Percentiles rank a stretch among this genome's conserved stretches.
These are phyloP conservation scores for Drosophila watanabei DNA, from an alignment of 1,140 invertebrate species.

Conservation along the genomic window DNA sequence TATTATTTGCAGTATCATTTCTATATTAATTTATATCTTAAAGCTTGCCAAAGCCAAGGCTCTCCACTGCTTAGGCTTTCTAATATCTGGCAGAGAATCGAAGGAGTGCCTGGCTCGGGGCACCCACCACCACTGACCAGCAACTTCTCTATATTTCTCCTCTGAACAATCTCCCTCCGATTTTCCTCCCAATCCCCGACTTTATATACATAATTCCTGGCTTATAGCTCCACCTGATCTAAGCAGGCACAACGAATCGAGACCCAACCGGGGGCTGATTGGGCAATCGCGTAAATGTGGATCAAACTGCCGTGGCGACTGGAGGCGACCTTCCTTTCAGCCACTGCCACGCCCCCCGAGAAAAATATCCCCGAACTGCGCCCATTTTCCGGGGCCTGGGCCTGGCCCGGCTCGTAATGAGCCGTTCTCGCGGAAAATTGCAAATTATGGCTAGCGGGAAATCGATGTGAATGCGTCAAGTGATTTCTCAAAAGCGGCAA, in stretches of 20 bases:
- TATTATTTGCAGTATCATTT: not conserved
- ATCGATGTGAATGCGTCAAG: conserved; percentile 54
- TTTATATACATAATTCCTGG: not conserved
- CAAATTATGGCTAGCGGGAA: conserved; percentile 47
- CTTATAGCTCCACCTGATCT: conserved; percentile 20
- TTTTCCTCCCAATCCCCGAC: not conserved
- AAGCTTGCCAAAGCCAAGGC: not conserved
- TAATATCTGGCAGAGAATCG: not conserved
- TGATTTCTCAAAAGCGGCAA: conserved; percentile 32
- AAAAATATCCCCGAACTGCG: conserved; percentile 17
- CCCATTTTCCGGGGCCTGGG: conserved; percentile 21
- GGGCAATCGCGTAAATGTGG: conserved; percentile 38
- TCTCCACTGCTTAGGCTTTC: not conserved
- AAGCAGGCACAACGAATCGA: conserved; percentile 14
- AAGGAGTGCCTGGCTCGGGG: not conserved
- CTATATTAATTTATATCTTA: not conserved
- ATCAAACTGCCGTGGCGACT: conserved; percentile 27
- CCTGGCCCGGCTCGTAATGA: conserved; percentile 29
- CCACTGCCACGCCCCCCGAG: conserved; percentile 22
- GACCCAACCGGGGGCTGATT: conserved; percentile 15
- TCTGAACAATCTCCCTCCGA: not conserved
- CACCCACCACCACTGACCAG: not conserved
- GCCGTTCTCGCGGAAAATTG: conserved; percentile 47
- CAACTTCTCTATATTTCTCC: not conserved
- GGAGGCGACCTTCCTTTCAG: conserved; percentile 41